A percentile compares a stretch with the other conserved stretches of the same genome.
These are phyloP conservation scores for Molanna angustata DNA, from an alignment of 2,888 invertebrate genomes.

Conservation along the genomic window DNA sequence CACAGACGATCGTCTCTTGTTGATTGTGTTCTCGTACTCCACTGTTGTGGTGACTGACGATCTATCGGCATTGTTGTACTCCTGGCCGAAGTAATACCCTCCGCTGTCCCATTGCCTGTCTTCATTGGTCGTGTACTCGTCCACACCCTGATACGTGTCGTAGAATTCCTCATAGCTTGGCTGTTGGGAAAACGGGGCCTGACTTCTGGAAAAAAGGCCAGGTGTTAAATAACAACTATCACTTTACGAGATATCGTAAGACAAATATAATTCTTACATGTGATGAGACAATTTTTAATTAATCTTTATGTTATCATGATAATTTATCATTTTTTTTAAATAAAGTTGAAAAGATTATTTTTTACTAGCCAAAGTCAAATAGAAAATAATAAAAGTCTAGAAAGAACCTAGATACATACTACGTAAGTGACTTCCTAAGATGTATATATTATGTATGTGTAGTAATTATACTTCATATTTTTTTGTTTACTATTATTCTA, in stretches of 20 bases:
- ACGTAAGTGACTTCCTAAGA: too few relatives aligned
- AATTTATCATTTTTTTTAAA: too few relatives aligned
- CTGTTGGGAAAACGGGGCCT: conserved; percentile 50
- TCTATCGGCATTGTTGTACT: conserved; percentile 47
- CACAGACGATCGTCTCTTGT: conserved; percentile 54
- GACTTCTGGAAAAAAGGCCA: conserved; percentile 45
- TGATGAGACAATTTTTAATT: too few relatives aligned
- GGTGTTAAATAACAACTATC: background rate
- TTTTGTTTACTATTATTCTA: too few relatives aligned
- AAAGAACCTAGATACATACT: too few relatives aligned
- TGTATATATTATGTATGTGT: too few relatives aligned
- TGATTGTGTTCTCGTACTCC: conserved; percentile 57
- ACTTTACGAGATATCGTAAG: background rate
- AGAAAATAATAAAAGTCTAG: too few relatives aligned
- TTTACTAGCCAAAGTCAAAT: too few relatives aligned
- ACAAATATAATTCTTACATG: too few relatives aligned
- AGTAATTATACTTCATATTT: too few relatives aligned
- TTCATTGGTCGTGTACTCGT: conserved; percentile 47
- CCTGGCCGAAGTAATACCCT: conserved; percentile 47
- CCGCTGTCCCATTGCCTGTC: conserved; percentile 73
- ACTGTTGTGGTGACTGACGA: conserved; percentile 51
- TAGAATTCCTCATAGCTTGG: conserved; percentile 64
- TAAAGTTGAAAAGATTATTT: too few relatives aligned
- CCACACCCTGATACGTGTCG: conserved; percentile 60
- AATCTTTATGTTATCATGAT: too few relatives aligned